These are phyloP conservation scores for Crenichthys baileyi DNA, from an alignment of 2,797 vertebrate species.

Conservation along the genomic window DNA sequence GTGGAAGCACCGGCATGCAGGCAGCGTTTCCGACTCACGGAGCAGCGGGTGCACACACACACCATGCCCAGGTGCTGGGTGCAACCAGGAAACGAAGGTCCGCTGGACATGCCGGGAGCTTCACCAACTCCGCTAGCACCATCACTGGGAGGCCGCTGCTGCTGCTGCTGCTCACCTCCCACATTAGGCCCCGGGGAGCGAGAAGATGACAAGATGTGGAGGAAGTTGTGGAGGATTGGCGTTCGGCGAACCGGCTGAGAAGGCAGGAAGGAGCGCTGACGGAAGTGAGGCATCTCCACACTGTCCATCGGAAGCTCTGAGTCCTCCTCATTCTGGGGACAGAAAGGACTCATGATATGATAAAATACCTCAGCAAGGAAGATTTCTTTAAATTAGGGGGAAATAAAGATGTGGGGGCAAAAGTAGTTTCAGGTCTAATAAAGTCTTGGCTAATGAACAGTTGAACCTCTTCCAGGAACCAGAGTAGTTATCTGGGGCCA, in stretches of 20 bases:
- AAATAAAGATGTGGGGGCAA: no score
- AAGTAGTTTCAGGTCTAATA: no score
- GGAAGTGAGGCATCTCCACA: conserved; percentile 94
- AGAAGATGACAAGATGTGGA: conserved; percentile 96
- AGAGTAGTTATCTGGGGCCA: no score
- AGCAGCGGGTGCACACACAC: conserved; percentile 95
- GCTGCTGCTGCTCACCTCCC: conserved; percentile 81
- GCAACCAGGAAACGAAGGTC: conserved; percentile 88
- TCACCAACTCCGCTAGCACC: conserved; percentile 65
- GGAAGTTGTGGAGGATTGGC: conserved; percentile 98
- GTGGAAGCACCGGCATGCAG: conserved; percentile 79
- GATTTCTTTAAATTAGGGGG: background rate
- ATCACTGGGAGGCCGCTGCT: conserved; percentile 69
- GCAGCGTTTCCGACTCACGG: conserved; percentile 82
- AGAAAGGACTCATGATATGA: background rate
- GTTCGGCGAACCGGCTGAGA: conserved; percentile 97
- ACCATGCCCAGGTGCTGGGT: conserved; percentile 96
- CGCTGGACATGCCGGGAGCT: conserved; percentile 82
- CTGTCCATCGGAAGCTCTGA: conserved; percentile 96
- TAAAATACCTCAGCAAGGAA: background rate
- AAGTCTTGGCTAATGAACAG: no score
- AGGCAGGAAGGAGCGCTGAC: conserved; percentile 94
- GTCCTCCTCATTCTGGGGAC: conserved; percentile 92
- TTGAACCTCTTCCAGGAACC: no score
- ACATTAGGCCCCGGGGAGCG: conserved; percentile 90